Evolutionary conservation across 2,797 vertebrate species (phyloP).

Genomic region (Epinephelus awoara): DNA sequence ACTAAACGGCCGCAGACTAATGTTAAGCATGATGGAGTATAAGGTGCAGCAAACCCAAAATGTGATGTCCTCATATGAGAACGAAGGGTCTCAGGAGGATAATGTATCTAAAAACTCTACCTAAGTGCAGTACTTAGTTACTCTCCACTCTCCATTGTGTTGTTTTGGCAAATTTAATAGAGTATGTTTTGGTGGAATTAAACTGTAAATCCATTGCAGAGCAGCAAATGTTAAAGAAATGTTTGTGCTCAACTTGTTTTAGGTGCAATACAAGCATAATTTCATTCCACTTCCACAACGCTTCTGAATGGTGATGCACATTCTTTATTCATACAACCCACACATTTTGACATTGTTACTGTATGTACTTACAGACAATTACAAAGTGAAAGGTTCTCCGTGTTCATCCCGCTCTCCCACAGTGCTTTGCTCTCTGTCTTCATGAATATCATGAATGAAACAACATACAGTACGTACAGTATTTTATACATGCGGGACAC

Average conservation of each 20-base stretch:
- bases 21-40: too few species aligned
- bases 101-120: too few species aligned
- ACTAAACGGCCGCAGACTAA: too few species aligned
- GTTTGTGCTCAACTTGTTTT: background rate
- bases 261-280: background rate
- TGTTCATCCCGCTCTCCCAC: slow-evolving; percentile 25
- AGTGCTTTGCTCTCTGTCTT: slow-evolving; percentile 56
- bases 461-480: slow-evolving; percentile 59
- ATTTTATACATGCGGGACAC: slow-evolving; percentile 72
- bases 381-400: slow-evolving; percentile 49
- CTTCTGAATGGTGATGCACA: slow-evolving; percentile 56
- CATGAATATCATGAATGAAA: slow-evolving; percentile 83
- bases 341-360: slow-evolving; percentile 41
- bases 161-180: background rate
- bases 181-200: background rate
- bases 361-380: slow-evolving; percentile 46
- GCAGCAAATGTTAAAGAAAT: background rate
- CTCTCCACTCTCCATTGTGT: background rate
- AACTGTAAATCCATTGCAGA: background rate
- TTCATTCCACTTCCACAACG: background rate
- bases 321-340: slow-evolving; percentile 70
- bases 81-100: too few species aligned
- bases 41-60: too few species aligned
- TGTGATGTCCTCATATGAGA: too few species aligned
- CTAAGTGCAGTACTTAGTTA: too few species aligned